Conservation (phyloP, 2,888 invertebrate genomes). For the Cryptophagus acutangulus region DNA sequence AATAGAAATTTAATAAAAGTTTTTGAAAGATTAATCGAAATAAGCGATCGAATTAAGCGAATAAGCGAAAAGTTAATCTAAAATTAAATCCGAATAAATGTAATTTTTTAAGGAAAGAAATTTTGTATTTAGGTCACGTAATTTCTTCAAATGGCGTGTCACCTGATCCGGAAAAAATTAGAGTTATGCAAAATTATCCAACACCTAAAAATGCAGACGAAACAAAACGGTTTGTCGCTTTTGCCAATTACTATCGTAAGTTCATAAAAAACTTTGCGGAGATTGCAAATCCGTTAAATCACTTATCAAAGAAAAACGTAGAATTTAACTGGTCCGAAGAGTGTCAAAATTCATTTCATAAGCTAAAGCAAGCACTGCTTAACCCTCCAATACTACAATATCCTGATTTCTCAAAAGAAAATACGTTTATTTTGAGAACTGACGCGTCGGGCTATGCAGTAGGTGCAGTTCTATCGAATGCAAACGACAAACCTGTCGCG, state of each 20-base stretch:
- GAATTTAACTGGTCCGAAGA: constrained; percentile 16
- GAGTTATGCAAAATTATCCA: too few species aligned
- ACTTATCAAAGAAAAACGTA: constrained; percentile 16
- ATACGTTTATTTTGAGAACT: constrained; percentile 14
- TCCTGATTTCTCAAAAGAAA: constrained; percentile 16
- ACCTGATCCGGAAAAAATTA: too few species aligned
- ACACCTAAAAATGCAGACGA: too few species aligned
- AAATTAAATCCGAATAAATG: constrained; percentile 26
- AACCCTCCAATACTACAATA: constrained; percentile 15
- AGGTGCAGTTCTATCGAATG: constrained; percentile 4
- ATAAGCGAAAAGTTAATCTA: too few species aligned
- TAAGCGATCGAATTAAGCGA: too few species aligned
- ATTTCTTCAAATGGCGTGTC: too few species aligned
- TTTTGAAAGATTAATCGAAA: constrained; percentile 15
- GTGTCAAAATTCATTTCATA: constrained; percentile 15
- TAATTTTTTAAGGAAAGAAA: too few species aligned
- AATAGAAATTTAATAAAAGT: constrained; percentile 20
- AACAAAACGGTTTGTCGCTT: too few species aligned
- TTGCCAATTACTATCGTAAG: too few species aligned
- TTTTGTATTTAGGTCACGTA: too few species aligned
- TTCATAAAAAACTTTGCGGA: constrained; percentile 18
- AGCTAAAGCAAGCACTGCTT: constrained; percentile 16
- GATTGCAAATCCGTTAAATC: constrained; percentile 11
- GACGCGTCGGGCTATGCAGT: too few species aligned
- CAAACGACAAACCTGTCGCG: constrained; percentile 14